Evolutionary conservation across 2,888 invertebrate species (phyloP).

Genomic region (Andrena marginata): DNA sequence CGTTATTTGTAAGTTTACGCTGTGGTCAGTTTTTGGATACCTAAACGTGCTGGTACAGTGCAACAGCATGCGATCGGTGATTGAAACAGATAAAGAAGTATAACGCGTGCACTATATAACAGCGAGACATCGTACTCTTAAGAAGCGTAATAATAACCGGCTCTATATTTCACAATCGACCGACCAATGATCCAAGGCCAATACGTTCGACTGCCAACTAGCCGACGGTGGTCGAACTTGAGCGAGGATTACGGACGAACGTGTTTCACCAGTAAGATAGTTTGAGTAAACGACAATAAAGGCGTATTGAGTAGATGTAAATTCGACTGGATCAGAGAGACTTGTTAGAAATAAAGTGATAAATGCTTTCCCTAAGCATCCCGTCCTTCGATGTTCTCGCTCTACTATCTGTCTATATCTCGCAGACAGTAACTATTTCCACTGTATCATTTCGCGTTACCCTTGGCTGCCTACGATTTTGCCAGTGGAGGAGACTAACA

Average conservation of each 20-base stretch:
- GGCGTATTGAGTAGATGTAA: neutral
- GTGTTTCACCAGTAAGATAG: neutral
- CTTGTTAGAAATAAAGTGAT: neutral
- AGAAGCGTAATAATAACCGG: slow-evolving; percentile 46
- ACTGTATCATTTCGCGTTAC: neutral
- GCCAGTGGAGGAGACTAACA: neutral
- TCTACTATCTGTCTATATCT: no score
- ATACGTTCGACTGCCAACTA: slow-evolving; percentile 11
- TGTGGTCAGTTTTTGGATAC: no score
- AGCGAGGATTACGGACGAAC: slow-evolving; percentile 18
- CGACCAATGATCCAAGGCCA: slow-evolving; percentile 46
- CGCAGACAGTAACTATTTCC: no score
- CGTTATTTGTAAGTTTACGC: no score
- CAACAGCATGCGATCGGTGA: slow-evolving; percentile 45
- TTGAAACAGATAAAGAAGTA: slow-evolving; percentile 39
- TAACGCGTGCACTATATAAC: slow-evolving; percentile 24
- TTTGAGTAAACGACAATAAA: neutral
- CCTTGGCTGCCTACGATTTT: neutral
- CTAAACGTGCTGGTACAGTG: neutral
- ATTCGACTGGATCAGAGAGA: neutral
- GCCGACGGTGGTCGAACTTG: slow-evolving; percentile 44
- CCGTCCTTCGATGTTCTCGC: no score
- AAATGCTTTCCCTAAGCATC: neutral
- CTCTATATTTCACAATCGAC: slow-evolving; percentile 46
- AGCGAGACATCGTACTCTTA: slow-evolving; percentile 25